Percentiles rank a stretch among this genome's conserved stretches.
These are phyloP conservation scores for Callyntrura sp. DNA, from an alignment of 2,888 invertebrate species.

Conservation along the genomic window DNA sequence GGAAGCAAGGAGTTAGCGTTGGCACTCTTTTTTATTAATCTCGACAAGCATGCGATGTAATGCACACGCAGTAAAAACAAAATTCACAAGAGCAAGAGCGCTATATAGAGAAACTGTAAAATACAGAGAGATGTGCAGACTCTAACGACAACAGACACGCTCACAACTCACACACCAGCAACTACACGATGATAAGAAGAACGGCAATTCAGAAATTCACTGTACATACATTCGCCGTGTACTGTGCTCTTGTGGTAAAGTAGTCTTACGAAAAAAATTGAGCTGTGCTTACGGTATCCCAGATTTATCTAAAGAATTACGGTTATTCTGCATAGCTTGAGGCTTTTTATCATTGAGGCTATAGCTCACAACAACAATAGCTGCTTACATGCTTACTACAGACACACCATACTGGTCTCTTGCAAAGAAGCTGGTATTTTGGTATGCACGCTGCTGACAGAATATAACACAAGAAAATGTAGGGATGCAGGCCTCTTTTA, in stretches of 20 bases:
- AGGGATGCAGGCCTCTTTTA: conserved; percentile 12
- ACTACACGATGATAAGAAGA: neutral
- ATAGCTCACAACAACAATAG: conserved; percentile 42
- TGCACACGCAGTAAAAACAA: conserved; percentile 60
- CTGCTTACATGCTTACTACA: conserved; percentile 15
- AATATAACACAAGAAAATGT: neutral
- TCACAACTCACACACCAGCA: neutral
- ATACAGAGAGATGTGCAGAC: neutral
- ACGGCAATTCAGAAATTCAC: neutral
- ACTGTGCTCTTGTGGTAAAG: neutral
- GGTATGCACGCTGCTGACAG: neutral
- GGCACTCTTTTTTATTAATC: conserved; percentile 63
- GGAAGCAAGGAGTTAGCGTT: conserved; percentile 39
- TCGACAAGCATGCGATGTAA: conserved; percentile 34
- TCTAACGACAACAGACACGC: too few species aligned
- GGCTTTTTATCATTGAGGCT: conserved; percentile 69
- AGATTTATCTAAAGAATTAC: conserved; percentile 77
- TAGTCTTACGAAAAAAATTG: conserved; percentile 62
- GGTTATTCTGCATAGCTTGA: conserved; percentile 75
- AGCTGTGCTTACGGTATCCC: conserved; percentile 74
- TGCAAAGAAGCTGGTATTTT: too few species aligned
- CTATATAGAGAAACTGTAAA: conserved; percentile 49
- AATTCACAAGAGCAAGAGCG: conserved; percentile 26
- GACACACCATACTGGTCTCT: neutral
- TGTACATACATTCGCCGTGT: neutral